Evolutionary conservation across 2,113 vertebrate species (phyloP).

Genomic region (Strix uralensis): DNA sequence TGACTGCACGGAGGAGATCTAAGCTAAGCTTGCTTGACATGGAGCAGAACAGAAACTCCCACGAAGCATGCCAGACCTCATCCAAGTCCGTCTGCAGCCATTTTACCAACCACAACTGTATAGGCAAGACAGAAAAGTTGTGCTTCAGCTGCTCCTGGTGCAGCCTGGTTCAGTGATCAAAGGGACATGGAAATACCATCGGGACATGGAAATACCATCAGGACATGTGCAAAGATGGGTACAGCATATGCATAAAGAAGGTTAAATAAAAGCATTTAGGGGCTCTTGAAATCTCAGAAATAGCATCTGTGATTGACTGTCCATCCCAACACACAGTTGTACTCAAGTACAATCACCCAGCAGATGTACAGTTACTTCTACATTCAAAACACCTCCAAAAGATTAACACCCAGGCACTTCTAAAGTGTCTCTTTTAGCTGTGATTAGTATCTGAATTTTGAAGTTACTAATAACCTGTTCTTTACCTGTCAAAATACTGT

Average conservation of each 20-base stretch:
- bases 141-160: neutral
- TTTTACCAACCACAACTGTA: neutral
- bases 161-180: neutral
- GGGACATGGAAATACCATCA: neutral
- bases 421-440: neutral
- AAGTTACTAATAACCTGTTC: neutral
- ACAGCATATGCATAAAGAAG: neutral
- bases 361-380: neutral
- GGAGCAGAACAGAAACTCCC: neutral
- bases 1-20: neutral
- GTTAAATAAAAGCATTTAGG: neutral
- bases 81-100: neutral
- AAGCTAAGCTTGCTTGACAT: neutral
- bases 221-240: neutral
- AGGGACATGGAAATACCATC: neutral
- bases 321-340: neutral
- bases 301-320: neutral
- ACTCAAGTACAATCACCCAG: neutral
- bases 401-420: neutral
- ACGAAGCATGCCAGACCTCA: neutral
- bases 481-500: neutral
- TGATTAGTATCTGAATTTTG: neutral
- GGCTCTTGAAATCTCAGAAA: neutral
- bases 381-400: neutral
- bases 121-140: neutral